A percentile compares a stretch with the other conserved stretches of the same genome.
These are phyloP conservation scores for Octodon degus DNA, from an alignment of 2,113 vertebrate genomes.

Conservation along the genomic window DNA sequence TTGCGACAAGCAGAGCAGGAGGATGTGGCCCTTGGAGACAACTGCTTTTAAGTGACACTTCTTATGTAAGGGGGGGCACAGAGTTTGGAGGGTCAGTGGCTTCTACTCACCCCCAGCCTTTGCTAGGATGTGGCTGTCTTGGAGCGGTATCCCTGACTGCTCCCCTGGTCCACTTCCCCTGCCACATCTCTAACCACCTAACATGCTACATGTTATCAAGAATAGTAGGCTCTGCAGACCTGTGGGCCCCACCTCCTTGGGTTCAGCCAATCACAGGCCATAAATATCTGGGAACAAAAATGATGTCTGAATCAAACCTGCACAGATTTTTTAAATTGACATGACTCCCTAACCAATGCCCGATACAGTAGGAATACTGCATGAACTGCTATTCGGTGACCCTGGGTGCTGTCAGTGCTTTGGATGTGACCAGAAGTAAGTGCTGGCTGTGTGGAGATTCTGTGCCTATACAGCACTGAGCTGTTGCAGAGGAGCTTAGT, in stretches of 20 bases:
- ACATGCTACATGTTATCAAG: background rate
- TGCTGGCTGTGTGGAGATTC: background rate
- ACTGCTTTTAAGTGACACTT: background rate
- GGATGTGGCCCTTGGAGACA: background rate
- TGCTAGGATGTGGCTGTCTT: background rate
- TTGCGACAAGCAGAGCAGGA: background rate
- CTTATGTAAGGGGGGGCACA: background rate
- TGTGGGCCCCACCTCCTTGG: background rate
- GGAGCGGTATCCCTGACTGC: background rate
- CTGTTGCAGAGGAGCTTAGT: background rate
- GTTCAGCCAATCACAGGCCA: background rate
- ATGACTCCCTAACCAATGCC: background rate
- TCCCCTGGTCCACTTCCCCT: no score
- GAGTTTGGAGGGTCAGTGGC: background rate
- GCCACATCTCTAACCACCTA: background rate
- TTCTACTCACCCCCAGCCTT: background rate
- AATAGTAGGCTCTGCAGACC: background rate
- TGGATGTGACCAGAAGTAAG: no score
- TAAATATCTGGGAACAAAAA: background rate
- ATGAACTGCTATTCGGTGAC: background rate
- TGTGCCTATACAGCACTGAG: background rate
- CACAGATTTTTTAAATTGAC: background rate
- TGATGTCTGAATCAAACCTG: background rate
- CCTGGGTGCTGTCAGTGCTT: background rate
- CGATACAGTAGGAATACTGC: background rate